phyloP scores from a whole-genome alignment of 2,888 invertebrate species.

The Stenotaenia linearis region DNA sequence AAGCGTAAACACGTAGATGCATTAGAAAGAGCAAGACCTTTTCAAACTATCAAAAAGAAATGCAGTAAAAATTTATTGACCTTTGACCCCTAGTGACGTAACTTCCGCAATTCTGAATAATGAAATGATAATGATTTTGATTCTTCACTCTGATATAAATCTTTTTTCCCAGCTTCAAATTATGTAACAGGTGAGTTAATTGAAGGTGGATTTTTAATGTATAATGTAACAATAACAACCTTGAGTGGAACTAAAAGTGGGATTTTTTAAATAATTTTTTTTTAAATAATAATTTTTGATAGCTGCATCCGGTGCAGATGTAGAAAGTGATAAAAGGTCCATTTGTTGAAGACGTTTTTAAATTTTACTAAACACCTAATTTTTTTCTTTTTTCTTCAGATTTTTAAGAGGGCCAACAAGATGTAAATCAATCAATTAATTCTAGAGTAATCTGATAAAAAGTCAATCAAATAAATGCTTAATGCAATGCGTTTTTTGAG shows the following conservation, averaged over 20 bases:
- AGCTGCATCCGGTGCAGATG: not conserved
- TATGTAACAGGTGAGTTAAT: conserved; percentile 7
- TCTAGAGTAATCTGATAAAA: not conserved
- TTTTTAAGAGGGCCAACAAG: not conserved
- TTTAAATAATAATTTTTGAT: not conserved
- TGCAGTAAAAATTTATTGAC: not conserved
- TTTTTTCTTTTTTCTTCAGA: not conserved
- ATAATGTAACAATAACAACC: conserved; percentile 6
- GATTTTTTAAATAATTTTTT: not conserved
- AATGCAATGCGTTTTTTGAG: not conserved
- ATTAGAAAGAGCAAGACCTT: not conserved
- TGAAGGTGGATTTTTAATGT: conserved; percentile 2
- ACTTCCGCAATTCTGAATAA: not conserved
- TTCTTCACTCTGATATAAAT: not conserved
- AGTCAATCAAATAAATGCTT: not conserved
- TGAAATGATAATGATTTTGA: conserved; percentile 1
- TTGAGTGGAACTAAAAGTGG: not conserved
- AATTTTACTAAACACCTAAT: not conserved
- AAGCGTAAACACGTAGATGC: not conserved
- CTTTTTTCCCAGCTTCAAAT: not conserved
- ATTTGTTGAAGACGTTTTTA: not conserved
- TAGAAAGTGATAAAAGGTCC: not conserved
- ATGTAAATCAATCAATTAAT: not conserved
- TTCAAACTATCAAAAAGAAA: not conserved
- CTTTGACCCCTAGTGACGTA: not conserved